These are phyloP conservation scores for Schizothorax lantsangensis DNA, from an alignment of 2,797 vertebrate species.

Conservation along the genomic window DNA sequence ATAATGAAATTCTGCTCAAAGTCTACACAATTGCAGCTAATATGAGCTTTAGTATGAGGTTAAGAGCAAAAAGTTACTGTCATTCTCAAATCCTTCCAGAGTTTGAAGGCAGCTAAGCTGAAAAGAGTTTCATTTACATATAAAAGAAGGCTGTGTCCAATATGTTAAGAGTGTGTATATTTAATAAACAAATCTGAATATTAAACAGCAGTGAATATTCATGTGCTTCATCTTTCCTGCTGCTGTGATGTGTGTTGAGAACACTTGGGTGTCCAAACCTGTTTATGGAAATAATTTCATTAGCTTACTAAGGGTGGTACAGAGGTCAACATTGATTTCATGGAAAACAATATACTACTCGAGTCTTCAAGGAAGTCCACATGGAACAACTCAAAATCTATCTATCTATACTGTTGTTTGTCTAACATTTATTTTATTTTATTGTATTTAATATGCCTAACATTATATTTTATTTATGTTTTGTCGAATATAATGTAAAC, in stretches of 20 bases:
- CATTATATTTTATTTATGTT: neutral
- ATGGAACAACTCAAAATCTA: neutral
- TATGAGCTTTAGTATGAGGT: neutral
- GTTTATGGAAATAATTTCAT: neutral
- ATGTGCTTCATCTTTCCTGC: conserved; percentile 23
- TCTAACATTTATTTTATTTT: neutral
- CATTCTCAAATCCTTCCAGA: conserved; percentile 6
- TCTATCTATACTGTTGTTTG: neutral
- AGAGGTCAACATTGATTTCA: neutral
- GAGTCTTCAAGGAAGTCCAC: neutral
- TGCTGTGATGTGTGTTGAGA: neutral
- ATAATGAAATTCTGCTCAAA: neutral
- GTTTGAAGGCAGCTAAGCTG: neutral
- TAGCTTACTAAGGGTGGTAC: neutral
- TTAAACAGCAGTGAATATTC: conserved; percentile 47
- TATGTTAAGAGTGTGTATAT: conserved; percentile 13
- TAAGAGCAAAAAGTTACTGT: neutral
- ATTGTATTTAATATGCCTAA: neutral
- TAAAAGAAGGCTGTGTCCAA: neutral
- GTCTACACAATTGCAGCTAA: neutral
- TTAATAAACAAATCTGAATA: conserved; percentile 37
- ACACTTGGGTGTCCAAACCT: neutral
- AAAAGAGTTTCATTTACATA: conserved; percentile 35
- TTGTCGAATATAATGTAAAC: neutral
- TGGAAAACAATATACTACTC: neutral